These are phyloP conservation scores for Pundamilia nyererei DNA, from an alignment of 2,113 vertebrate genomes.

Conservation along the genomic window DNA sequence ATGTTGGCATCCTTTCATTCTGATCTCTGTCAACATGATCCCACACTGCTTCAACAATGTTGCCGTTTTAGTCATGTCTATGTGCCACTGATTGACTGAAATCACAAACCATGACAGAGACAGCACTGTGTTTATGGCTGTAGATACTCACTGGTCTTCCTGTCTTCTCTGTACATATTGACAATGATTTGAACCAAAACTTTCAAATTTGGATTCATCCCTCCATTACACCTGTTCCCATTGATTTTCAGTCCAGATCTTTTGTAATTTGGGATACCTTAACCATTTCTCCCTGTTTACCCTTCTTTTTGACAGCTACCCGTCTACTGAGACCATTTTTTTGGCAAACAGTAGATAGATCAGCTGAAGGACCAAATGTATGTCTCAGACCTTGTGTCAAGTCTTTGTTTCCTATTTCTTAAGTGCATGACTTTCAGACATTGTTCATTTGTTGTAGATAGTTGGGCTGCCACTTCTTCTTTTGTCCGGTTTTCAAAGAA, in stretches of 20 bases:
- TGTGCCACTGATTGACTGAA: not conserved
- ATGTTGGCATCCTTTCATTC: not conserved
- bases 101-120: not conserved
- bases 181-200: not conserved
- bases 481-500: not conserved
- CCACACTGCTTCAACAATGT: not conserved
- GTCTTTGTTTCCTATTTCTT: not conserved
- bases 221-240: not conserved
- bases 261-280: not conserved
- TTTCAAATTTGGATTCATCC: not conserved
- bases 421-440: not conserved
- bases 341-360: not conserved
- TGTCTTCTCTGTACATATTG: not conserved
- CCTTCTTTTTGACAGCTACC: not conserved
- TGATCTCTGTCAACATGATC: not conserved
- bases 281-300: not conserved
- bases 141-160: not conserved
- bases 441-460: not conserved
- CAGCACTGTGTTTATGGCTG: not conserved
- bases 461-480: not conserved
- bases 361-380: not conserved
- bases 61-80: not conserved
- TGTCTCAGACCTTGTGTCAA: not conserved
- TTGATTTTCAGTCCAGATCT: not conserved
- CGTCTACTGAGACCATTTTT: not conserved